phyloP scores from a whole-genome alignment of 2,888 invertebrate genomes.

The Sphinx pinastri region DNA sequence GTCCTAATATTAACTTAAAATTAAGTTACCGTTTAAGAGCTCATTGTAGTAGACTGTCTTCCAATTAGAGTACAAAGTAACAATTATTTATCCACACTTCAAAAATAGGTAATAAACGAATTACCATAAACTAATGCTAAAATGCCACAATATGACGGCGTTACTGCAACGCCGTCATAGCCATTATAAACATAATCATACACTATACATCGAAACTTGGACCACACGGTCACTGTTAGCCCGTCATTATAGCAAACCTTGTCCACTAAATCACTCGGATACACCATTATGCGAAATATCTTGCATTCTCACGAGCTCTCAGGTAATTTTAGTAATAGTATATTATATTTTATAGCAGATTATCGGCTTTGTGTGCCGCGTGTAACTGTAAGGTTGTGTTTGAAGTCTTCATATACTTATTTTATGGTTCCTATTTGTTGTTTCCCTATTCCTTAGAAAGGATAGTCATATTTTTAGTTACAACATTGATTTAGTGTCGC shows the following conservation, averaged over 20 bases:
- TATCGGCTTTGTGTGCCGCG: background rate
- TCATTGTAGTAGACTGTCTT: no score
- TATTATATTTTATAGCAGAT: slow-evolving; percentile 20
- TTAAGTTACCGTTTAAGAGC: no score
- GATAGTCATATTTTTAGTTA: background rate
- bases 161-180: background rate
- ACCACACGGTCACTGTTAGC: slow-evolving; percentile 10
- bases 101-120: background rate
- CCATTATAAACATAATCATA: background rate
- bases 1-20: no score
- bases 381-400: background rate
- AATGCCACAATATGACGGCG: background rate
- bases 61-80: no score
- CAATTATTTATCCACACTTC: no score
- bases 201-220: slow-evolving; percentile 16
- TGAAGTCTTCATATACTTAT: no score
- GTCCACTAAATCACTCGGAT: slow-evolving; percentile 39
- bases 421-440: no score
- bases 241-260: slow-evolving; percentile 35
- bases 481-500: background rate
- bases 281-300: slow-evolving; percentile 31
- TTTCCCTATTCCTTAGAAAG: background rate
- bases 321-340: slow-evolving; percentile 16
- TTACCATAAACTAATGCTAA: background rate
- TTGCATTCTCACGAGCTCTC: slow-evolving; percentile 23